Evolutionary conservation across 2,888 invertebrate genomes (phyloP), one percentile per base, ranked within the genome.

Genomic region (Rhabditoides inermis): DNA sequence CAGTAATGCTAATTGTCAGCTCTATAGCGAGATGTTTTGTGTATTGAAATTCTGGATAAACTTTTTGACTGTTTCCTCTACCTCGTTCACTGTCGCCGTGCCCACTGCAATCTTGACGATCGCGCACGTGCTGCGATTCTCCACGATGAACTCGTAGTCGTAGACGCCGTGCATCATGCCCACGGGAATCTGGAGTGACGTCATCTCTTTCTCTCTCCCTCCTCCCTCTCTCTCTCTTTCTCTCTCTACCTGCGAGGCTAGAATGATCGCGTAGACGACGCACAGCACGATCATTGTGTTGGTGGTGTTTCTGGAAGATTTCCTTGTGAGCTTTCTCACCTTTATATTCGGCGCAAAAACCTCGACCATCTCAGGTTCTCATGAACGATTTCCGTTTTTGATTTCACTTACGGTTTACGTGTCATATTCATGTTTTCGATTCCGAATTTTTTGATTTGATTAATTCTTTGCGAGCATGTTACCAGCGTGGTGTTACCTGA

Each of bases 61-160:
- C n/a, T n/a, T n/a, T n/a, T 42, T 36, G 27, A 39, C n/a, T 7
- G 12, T 40, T 27, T 32, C 15, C 6, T 2, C 18, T 42, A 68
- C 68, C 55, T 68, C 58, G 22, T 51, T 28, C 18, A 64, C 60
- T 7, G 63, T 51, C 2, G 70, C 70, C 35, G 63, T 56, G 6
- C 58, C 64, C 20, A 58, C 63, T 2, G 72, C 72, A 36, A 73
- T 72, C 18, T 60, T 58, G 10, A 72, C 56, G 36, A 71, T 71
- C 1, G 73, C 69, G 51, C 73, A 73, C 1, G 72, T 63, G 3
- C 68, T 68, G 6, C 73, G 52, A 22, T 63, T 59, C 49, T 73
- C 73, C 46, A 65, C 51, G 15, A 73, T 61, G 50, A 73, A 73
- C 18, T 65, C 66, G 45, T 73, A 73, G 18, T 61, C 51, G 50